These are phyloP conservation scores for Tyria jacobaeae DNA, from an alignment of 2,888 invertebrate genomes.

Conservation along the genomic window DNA sequence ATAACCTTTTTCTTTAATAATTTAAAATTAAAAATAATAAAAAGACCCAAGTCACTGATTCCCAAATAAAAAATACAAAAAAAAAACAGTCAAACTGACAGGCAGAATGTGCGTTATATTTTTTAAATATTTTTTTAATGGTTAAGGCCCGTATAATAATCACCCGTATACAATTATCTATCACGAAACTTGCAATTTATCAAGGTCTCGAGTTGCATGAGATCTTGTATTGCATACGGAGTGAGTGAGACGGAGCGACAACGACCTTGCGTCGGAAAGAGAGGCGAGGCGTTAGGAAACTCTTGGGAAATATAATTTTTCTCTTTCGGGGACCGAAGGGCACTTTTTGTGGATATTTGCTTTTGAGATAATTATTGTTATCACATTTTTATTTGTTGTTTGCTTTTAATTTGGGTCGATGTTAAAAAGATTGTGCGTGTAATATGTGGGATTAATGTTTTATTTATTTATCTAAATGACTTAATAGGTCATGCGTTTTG, in stretches of 20 bases:
- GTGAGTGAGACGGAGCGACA: conserved; percentile 71
- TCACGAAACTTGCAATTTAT: conserved; percentile 85
- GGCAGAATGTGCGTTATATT: conserved; percentile 21
- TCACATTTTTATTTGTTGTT: conserved; percentile 65
- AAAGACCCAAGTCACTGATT: conserved; percentile 9
- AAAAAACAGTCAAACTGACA: conserved; percentile 17
- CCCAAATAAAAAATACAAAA: conserved; percentile 10
- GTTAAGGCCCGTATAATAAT: conserved; percentile 74
- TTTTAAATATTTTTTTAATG: conserved; percentile 52
- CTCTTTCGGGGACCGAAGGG: conserved; percentile 82
- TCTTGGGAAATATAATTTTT: conserved; percentile 84
- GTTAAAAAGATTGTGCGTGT: conserved; percentile 58
- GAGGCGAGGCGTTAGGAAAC: conserved; percentile 80
- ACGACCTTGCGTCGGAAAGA: conserved; percentile 77
- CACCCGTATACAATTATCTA: conserved; percentile 84
- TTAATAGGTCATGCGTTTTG: conserved; percentile 41
- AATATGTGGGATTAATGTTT: conserved; percentile 27
- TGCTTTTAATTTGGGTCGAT: conserved; percentile 69
- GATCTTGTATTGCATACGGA: conserved; percentile 83
- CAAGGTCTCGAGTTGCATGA: conserved; percentile 85
- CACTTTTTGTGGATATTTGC: conserved; percentile 79
- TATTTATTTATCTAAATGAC: conserved; percentile 42
- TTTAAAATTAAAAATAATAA: neutral
- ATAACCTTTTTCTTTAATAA: neutral
- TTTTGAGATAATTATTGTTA: conserved; percentile 57